These are phyloP conservation scores for Platichthys flesus DNA, from an alignment of 2,113 vertebrate species.

Conservation along the genomic window DNA sequence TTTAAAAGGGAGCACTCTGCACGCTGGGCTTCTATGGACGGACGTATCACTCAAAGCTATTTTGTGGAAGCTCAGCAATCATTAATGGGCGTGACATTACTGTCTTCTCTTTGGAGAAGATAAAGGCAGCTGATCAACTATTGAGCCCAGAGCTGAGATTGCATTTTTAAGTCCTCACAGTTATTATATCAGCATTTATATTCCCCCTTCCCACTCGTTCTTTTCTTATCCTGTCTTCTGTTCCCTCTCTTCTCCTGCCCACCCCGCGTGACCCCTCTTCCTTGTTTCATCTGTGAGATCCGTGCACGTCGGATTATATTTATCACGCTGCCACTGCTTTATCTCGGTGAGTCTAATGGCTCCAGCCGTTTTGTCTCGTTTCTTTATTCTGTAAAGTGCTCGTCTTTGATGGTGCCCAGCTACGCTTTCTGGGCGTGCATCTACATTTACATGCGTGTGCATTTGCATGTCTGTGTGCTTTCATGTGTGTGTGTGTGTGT, in stretches of 20 bases:
- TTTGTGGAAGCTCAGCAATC: conserved; percentile 42
- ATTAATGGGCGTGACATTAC: conserved; percentile 53
- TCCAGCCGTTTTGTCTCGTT: conserved; percentile 9
- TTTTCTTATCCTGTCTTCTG: neutral
- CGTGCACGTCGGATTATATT: conserved; percentile 16
- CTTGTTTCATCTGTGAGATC: conserved; percentile 2
- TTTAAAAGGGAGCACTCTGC: conserved; percentile 11
- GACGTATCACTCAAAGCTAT: neutral
- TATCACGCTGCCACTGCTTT: neutral
- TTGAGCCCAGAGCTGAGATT: conserved; percentile 48
- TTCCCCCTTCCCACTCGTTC: neutral
- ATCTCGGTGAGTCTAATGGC: conserved; percentile 6
- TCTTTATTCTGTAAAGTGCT: conserved; percentile 21
- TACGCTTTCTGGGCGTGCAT: conserved; percentile 2
- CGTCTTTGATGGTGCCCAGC: conserved; percentile 18
- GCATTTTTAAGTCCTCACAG: conserved; percentile 36
- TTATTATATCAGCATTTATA: conserved; percentile 39
- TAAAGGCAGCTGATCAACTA: conserved; percentile 59
- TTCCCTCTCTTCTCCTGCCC: conserved; percentile 3
- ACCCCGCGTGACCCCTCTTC: neutral
- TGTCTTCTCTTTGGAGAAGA: conserved; percentile 33
- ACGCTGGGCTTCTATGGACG: neutral
- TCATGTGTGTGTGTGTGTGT: conserved; percentile 2
- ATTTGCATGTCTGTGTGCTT: conserved; percentile 8
- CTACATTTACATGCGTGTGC: neutral